A percentile compares a stretch with the other conserved stretches of the same genome.
Evolutionary conservation across 2,888 invertebrate species (phyloP).

Genomic region (Drosophila meridionalis): DNA sequence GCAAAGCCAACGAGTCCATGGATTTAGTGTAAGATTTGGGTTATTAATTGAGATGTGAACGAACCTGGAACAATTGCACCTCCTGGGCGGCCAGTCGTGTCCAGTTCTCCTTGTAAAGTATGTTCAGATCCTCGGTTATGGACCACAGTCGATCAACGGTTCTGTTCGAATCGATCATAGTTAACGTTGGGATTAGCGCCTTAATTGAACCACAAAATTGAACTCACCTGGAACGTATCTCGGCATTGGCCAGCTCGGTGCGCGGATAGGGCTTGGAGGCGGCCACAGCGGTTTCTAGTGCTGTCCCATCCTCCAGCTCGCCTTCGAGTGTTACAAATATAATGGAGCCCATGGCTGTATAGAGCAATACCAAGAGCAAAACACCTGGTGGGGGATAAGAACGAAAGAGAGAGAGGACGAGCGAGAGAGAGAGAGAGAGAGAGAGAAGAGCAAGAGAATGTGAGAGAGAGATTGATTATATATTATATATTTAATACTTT

Average conservation of each 20-base stretch:
- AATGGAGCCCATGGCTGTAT: slow-evolving; percentile 96
- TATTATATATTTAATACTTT: too few species aligned
- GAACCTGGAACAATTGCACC: slow-evolving; percentile 93
- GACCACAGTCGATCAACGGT: slow-evolving; percentile 94
- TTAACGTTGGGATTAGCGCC: background rate
- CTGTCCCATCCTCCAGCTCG: slow-evolving; percentile 85
- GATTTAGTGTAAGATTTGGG: background rate
- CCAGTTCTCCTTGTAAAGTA: slow-evolving; percentile 96
- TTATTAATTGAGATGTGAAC: slow-evolving; percentile 6
- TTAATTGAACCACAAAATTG: background rate
- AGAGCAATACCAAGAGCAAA: slow-evolving; percentile 91
- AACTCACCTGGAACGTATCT: slow-evolving; percentile 87
- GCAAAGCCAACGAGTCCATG: background rate
- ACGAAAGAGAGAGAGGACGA: background rate
- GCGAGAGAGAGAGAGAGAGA: background rate
- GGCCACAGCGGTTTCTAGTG: slow-evolving; percentile 88
- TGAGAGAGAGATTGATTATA: too few species aligned
- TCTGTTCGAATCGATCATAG: slow-evolving; percentile 62
- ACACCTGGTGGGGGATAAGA: slow-evolving; percentile 74
- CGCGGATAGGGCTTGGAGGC: slow-evolving; percentile 88
- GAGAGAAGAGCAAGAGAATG: too few species aligned
- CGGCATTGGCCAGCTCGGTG: slow-evolving; percentile 86
- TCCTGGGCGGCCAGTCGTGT: slow-evolving; percentile 94
- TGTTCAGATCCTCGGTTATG: slow-evolving; percentile 94
- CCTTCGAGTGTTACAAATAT: slow-evolving; percentile 95